Base-by-base conservation (phyloP, 2,797 vertebrate species). In the Amazona ochrocephala region DNA sequence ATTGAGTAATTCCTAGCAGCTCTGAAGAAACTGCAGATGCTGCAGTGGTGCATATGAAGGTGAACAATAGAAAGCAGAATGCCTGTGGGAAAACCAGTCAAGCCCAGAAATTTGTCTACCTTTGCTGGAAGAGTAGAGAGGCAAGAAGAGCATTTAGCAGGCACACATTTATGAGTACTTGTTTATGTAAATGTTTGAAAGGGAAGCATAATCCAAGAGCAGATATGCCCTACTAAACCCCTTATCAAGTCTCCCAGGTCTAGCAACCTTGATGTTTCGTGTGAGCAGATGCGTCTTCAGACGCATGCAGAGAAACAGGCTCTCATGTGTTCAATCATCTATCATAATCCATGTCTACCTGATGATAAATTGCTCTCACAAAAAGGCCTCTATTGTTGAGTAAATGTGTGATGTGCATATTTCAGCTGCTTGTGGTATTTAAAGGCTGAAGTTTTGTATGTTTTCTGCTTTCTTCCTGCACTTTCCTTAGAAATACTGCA, bases 371-470 rank as follows among this genome's bases (percentile, higher is more conserved):
- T 84, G 61, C 62, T 95, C 79, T 91, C 42, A 90, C 65, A 53
- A 37, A 85, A 96, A 71, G 83, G 34, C 62, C 78, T 93, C 70
- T 80, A 58, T 44, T 97, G 73, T 66, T 87, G 92, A 97, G 96
- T 95, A 95, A 96, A 97, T 68, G 30, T 76, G 83, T 94, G 95
- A 96, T 76, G 48, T 73, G 74, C 70, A 86, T 90, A 86, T 96
- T 95, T 87, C 95, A 92, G 73, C 18, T 84, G 76, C 47, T 87
- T 87, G 70, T 90, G 86, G 84, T 64, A 74, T 70, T 72, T 88
- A 87, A 87, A 61, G 62, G 37, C 5, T 73, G 72, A 92, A 42
- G 5, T n/a, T 79, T 70, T 73, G 64, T 17, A 45, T 34, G 7
- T 90, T 89, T 82, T 53, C 24, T 77, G 14, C 27, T 73, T 71